Evolutionary conservation across 2,888 invertebrate species (phyloP).

Genomic region (Tetragonula carbonaria): DNA sequence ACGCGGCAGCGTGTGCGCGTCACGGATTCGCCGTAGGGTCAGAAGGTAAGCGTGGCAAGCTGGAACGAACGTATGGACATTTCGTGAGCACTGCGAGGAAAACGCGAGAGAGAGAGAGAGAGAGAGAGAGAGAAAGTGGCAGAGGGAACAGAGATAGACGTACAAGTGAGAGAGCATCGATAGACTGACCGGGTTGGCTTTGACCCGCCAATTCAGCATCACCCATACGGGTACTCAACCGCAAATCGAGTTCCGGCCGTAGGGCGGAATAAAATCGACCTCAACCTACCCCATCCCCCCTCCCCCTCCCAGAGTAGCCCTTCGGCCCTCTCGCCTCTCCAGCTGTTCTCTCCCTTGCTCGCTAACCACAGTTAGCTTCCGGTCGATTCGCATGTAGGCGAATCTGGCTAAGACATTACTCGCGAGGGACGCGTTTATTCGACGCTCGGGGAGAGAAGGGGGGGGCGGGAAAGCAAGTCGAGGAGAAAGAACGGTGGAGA

Average conservation of each 20-base stretch:
- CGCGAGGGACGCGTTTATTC: conserved; percentile 77
- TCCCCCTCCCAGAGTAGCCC: conserved; percentile 34
- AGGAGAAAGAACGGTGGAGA: conserved; percentile 9
- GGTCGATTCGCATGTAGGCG: conserved; percentile 71
- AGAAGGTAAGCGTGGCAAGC: conserved; percentile 30
- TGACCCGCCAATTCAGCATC: conserved; percentile 81
- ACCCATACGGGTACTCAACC: conserved; percentile 80
- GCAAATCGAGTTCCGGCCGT: conserved; percentile 81
- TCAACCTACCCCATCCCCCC: background rate
- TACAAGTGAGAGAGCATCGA: conserved; percentile 59
- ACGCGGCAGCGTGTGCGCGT: conserved; percentile 1
- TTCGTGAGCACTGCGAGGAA: conserved; percentile 37
- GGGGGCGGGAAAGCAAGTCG: background rate
- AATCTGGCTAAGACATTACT: conserved; percentile 74
- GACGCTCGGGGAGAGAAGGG: conserved; percentile 35
- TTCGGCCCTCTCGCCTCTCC: conserved; percentile 9
- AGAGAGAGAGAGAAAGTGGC: background rate
- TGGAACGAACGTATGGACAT: conserved; percentile 40
- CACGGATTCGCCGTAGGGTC: conserved; percentile 23
- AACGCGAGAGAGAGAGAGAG: background rate
- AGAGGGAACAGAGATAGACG: conserved; percentile 39
- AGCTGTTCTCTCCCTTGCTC: conserved; percentile 9
- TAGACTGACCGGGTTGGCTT: conserved; percentile 63
- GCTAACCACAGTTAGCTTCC: conserved; percentile 58
- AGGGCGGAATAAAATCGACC: conserved; percentile 80